Conservation (phyloP, 2,888 invertebrate species). For the Protonemura montana region DNA sequence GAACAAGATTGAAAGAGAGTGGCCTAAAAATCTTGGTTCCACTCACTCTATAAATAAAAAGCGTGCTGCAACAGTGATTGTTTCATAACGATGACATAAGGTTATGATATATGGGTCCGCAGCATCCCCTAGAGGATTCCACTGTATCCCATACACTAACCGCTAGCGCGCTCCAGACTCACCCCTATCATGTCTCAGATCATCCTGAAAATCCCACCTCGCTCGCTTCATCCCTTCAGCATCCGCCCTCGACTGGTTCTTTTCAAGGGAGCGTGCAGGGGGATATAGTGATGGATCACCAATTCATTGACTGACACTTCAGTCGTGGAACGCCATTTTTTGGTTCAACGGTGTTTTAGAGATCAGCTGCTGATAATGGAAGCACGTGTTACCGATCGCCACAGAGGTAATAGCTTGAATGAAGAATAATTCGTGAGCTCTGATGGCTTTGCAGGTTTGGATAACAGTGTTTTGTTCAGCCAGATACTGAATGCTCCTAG, state of each 20-base stretch:
- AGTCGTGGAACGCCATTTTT: not conserved
- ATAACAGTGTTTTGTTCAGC: too few relatives aligned
- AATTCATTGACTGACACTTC: conserved; percentile 12
- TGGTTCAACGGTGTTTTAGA: not conserved
- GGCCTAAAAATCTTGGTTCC: not conserved
- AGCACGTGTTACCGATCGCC: not conserved
- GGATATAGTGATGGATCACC: not conserved
- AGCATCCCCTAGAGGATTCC: not conserved
- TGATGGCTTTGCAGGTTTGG: too few relatives aligned
- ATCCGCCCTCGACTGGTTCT: not conserved
- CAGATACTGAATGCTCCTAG: too few relatives aligned
- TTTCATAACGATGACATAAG: conserved; percentile 15
- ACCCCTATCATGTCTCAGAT: conserved; percentile 35
- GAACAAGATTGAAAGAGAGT: not conserved
- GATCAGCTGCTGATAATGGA: not conserved
- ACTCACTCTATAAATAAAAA: not conserved
- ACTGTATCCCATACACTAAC: not conserved
- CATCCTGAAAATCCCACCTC: conserved; percentile 17
- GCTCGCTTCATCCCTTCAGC: not conserved
- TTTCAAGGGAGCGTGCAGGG: not conserved
- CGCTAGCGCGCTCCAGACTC: not conserved
- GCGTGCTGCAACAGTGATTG: conserved; percentile 21
- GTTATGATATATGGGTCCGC: conserved; percentile 28
- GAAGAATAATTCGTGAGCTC: not conserved
- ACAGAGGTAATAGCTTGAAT: not conserved